These are phyloP conservation scores for Rhingia rostrata DNA, from an alignment of 2,888 invertebrate genomes.

Conservation along the genomic window DNA sequence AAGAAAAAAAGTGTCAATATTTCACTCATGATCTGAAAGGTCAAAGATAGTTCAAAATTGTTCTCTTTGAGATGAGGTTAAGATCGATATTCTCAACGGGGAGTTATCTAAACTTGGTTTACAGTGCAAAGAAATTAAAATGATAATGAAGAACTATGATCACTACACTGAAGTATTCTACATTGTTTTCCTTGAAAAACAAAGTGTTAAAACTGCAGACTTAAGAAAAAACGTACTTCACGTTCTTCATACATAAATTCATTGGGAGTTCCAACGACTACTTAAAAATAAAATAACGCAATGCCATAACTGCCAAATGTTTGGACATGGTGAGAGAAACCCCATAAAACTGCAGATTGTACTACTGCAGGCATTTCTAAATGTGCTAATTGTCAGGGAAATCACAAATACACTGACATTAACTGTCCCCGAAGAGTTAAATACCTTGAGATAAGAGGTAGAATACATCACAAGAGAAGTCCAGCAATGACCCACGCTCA, in stretches of 20 bases:
- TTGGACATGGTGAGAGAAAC: conserved; percentile 11
- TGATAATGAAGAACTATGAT: neutral
- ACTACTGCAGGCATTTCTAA: conserved; percentile 1
- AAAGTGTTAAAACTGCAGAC: conserved; percentile 12
- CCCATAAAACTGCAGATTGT: neutral
- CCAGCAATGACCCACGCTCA: conserved; percentile 2
- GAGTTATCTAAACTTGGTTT: conserved; percentile 21
- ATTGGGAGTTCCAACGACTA: conserved; percentile 15
- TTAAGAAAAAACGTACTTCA: conserved; percentile 22
- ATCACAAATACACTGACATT: conserved; percentile 1
- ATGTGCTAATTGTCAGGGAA: neutral
- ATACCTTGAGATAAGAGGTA: no score
- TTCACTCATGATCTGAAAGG: no score
- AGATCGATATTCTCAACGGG: conserved; percentile 3
- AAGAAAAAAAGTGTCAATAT: no score
- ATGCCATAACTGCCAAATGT: conserved; percentile 5
- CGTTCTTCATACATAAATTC: conserved; percentile 17
- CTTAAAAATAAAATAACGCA: conserved; percentile 10
- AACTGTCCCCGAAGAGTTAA: no score
- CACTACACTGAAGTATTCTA: neutral
- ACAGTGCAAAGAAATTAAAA: conserved; percentile 3
- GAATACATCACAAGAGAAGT: no score
- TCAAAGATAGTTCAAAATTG: no score
- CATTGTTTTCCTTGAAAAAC: conserved; percentile 1
- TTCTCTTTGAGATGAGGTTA: no score